Percentiles rank a stretch among this genome's conserved stretches.
phyloP scores from a whole-genome alignment of 2,113 vertebrate genomes.

The Melanerpes aurifrons region DNA sequence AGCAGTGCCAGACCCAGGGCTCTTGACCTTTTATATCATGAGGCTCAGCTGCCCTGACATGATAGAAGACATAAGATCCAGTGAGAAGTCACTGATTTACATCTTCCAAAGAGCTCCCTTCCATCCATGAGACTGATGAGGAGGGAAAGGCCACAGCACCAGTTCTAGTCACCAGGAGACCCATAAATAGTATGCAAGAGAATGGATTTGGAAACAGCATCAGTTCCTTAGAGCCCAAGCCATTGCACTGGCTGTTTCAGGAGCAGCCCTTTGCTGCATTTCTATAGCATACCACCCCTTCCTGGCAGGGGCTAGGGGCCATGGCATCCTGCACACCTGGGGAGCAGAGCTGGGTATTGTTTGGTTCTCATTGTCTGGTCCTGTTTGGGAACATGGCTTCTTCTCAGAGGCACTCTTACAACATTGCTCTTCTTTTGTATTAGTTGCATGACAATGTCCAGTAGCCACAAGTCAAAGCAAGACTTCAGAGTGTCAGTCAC shows the following conservation, averaged over 20 bases:
- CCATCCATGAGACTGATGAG: not conserved
- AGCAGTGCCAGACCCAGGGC: not conserved
- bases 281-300: rapidly evolving
- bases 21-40: not conserved
- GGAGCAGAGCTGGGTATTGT: not conserved
- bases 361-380: not conserved
- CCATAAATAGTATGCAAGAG: not conserved
- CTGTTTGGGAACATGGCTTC: not conserved
- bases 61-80: not conserved
- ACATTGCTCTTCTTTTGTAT: not conserved
- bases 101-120: not conserved
- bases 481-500: not conserved
- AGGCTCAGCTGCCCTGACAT: not conserved
- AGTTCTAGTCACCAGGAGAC: not conserved
- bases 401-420: not conserved
- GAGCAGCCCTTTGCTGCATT: not conserved
- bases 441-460: not conserved
- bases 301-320: not conserved
- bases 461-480: not conserved
- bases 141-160: not conserved
- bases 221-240: not conserved
- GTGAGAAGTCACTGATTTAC: not conserved
- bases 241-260: not conserved
- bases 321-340: not conserved
- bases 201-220: slow-evolving; percentile 10